These are phyloP conservation scores for Phacellophora camtschatica DNA, from an alignment of 30 jellyfish, hydroid and myxozoan genomes.

Conservation along the genomic window DNA sequence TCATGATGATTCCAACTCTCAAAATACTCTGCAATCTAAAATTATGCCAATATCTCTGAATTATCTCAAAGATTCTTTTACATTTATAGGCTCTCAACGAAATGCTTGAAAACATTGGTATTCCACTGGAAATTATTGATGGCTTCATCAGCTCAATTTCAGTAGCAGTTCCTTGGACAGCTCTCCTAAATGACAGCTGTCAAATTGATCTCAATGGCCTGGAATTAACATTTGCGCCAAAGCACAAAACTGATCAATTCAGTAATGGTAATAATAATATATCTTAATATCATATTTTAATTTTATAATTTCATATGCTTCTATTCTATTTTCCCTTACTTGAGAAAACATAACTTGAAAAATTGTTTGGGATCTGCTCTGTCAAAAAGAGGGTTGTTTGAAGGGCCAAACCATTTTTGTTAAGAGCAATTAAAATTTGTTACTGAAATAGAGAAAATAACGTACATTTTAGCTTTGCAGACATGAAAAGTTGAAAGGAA, in stretches of 20 bases:
- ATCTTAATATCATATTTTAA: neutral
- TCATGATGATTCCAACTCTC: too few species aligned
- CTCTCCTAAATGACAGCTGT: conserved; percentile 89
- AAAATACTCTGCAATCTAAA: too few species aligned
- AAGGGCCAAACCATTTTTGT: too few species aligned
- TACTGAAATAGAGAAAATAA: too few species aligned
- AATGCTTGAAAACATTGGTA: conserved; percentile 82
- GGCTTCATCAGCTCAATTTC: conserved; percentile 91
- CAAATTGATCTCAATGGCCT: conserved; percentile 90
- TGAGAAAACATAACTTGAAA: too few species aligned
- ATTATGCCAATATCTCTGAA: too few species aligned
- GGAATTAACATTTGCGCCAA: conserved; percentile 81
- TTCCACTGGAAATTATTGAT: conserved; percentile 90
- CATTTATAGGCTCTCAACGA: conserved; percentile 90
- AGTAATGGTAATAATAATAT: conserved; percentile 28
- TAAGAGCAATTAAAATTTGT: too few species aligned
- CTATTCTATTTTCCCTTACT: too few species aligned
- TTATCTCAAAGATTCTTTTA: too few species aligned
- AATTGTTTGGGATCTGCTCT: too few species aligned
- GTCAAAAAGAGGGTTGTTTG: too few species aligned
- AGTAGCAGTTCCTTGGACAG: conserved; percentile 97
- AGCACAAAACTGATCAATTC: conserved; percentile 52
- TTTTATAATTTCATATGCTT: too few species aligned
- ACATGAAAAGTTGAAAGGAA: neutral
- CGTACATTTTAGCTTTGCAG: neutral